A percentile compares a stretch with the other conserved stretches of the same genome.
Conservation (phyloP, 2,113 vertebrate species). For the Macroglossus sobrinus region DNA sequence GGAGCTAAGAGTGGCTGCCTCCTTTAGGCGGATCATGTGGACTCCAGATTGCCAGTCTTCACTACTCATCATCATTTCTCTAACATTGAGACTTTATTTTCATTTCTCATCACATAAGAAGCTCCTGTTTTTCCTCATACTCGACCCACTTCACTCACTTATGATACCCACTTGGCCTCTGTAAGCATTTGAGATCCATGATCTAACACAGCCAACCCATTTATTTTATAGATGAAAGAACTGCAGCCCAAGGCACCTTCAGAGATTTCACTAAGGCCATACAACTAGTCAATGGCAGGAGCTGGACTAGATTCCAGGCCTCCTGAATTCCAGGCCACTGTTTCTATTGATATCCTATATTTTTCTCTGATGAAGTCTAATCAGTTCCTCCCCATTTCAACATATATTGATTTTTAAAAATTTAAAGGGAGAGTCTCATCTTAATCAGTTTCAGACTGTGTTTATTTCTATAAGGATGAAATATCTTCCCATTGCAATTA, state of each 20-base stretch:
- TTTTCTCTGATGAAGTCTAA: slow-evolving; percentile 24
- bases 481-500: background rate
- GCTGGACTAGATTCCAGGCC: background rate
- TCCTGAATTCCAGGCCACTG: slow-evolving; percentile 4
- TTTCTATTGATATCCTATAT: background rate
- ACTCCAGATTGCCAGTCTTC: background rate
- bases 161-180: background rate
- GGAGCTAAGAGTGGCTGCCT: background rate
- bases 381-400: slow-evolving; percentile 2
- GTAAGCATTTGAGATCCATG: background rate
- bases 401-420: background rate
- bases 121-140: slow-evolving; percentile 3
- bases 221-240: slow-evolving; percentile 28
- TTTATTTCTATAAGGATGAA: slow-evolving; percentile 7
- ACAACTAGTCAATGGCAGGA: background rate
- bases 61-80: background rate
- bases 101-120: slow-evolving; percentile 7
- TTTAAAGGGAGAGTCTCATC: background rate
- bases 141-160: background rate
- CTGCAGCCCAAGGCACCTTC: background rate
- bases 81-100: slow-evolving; percentile 1
- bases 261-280: background rate
- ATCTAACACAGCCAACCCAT: background rate
- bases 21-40: background rate
- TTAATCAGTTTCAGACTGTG: background rate